Base-by-base conservation (phyloP, 2,888 invertebrate genomes). In the Phaonia tiefii region DNA sequence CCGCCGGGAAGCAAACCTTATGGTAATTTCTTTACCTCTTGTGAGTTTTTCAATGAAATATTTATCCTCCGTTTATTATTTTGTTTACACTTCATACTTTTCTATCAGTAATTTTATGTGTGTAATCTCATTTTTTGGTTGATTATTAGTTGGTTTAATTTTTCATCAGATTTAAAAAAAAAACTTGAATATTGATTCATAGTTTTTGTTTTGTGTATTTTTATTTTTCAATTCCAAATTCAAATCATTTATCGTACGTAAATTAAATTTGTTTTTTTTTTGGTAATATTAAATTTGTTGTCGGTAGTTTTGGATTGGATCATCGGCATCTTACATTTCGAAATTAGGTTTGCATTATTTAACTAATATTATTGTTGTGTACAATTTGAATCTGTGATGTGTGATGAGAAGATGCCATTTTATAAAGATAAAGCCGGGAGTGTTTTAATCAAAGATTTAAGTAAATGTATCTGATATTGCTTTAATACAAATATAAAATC, bases 1-100 rank as follows among this genome's bases (percentile, higher is more conserved):
- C 96, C 96, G 92, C 96, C 96, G 85, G 96, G 97, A 91, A 95
- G 96, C 92, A 96, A 97, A 93, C 97, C 97, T 91, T 97, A 97
- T 93, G 97, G 96, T 96, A 91, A 92, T 92, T 91, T 88, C 85
- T 90, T 90, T 89, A 89, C 89, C 89, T 90, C 90, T 90, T 90
- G 90, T 90, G 90, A 90, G 90, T 90, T 90, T 88, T 87, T 86
- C 86, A 86, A 86, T 84, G 86, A 86, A 85, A 85, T 86, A 84
- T 84, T 85, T 85, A 84, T 86, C 85, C 73, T 79, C 75, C 73
- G 75, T 82, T 79, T 80, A 73, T 81, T 79, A 74, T 67, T 67
- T 51, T 20, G 37, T 63, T 37, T 82, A 73, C 46, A 70, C 74
- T 22, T 74, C 63, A 76, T 79, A 67, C 72, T 71, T 46, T 70